Percentiles rank a stretch among this genome's conserved stretches.
Evolutionary conservation across 2,113 vertebrate species (phyloP).

Genomic region (Brachyhypopomus occidentalis): DNA sequence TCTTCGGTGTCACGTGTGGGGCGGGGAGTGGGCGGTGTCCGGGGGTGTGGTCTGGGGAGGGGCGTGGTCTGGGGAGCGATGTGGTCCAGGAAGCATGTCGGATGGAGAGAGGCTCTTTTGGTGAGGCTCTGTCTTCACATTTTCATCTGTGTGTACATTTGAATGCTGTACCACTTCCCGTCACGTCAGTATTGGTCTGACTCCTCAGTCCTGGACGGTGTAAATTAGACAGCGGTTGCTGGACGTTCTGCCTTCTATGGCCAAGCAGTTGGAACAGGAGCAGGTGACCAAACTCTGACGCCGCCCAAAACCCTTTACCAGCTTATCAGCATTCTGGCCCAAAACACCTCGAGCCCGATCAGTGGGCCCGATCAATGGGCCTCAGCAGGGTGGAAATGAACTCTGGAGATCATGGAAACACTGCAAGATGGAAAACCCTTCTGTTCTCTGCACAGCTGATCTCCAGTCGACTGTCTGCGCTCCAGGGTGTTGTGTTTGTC

Average conservation of each 20-base stretch:
- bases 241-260: slow-evolving; percentile 5
- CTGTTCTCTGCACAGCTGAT: no score
- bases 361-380: background rate
- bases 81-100: no score
- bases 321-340: background rate
- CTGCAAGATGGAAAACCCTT: background rate
- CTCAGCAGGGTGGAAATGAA: background rate
- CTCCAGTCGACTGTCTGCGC: no score
- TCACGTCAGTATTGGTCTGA: background rate
- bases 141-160: no score
- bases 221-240: background rate
- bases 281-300: background rate
- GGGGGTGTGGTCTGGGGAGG: no score
- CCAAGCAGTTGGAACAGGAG: background rate
- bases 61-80: no score
- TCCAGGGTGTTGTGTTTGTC: background rate
- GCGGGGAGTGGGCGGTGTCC: no score
- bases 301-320: background rate
- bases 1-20: background rate
- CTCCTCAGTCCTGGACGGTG: background rate
- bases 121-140: no score
- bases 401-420: background rate
- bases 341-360: no score
- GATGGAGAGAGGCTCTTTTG: no score
- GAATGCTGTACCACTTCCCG: no score